phyloP scores from a whole-genome alignment of 2,113 vertebrate species.

The Cathartes aura region DNA sequence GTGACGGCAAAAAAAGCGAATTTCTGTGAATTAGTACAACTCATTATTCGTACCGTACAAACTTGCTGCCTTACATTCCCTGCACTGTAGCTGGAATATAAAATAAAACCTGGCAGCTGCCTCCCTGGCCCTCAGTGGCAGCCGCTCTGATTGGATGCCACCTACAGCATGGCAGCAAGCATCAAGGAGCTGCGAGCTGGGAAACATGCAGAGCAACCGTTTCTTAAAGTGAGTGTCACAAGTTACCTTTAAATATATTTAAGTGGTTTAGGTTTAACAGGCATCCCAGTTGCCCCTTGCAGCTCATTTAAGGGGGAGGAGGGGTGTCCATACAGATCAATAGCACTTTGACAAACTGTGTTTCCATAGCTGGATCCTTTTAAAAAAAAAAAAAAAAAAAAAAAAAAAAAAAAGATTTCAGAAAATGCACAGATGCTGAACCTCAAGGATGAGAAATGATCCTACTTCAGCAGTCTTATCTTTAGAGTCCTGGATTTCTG shows the following conservation, averaged over 20 bases:
- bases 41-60: constrained; percentile 73
- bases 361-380: constrained; percentile 56
- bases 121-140: constrained; percentile 72
- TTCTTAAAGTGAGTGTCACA: constrained; percentile 69
- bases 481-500: not conserved
- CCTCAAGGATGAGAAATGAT: constrained; percentile 29
- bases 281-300: constrained; percentile 63
- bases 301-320: constrained; percentile 69
- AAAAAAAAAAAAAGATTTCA: constrained; percentile 46
- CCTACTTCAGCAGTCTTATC: not conserved
- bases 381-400: not conserved
- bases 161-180: constrained; percentile 75
- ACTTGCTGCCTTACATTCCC: constrained; percentile 68
- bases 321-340: constrained; percentile 63
- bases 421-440: constrained; percentile 30
- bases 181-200: constrained; percentile 75
- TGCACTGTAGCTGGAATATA: constrained; percentile 66
- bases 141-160: constrained; percentile 79
- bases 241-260: constrained; percentile 71
- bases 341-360: constrained; percentile 55
- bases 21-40: constrained; percentile 76
- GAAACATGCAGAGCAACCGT: constrained; percentile 72
- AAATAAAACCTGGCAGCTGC: constrained; percentile 66
- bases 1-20: constrained; percentile 60
- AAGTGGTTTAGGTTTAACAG: constrained; percentile 73